Evolutionary conservation across 2,888 invertebrate genomes (phyloP), one percentile per base, ranked within the genome.

Genomic region (Gymnosoma rotundatum): DNA sequence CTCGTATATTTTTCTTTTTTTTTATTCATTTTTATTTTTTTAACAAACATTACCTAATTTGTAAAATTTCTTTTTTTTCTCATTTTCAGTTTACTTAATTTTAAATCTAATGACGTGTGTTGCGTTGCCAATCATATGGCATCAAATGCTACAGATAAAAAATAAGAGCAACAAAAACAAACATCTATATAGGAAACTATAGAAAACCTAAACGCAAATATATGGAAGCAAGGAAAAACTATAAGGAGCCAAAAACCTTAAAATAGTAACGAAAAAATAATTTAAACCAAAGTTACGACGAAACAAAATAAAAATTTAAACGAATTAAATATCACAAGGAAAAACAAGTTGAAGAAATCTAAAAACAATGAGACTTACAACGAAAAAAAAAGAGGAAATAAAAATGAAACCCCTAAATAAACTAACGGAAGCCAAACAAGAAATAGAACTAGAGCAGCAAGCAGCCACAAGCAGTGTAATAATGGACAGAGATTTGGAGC

Each of bases 341-440:
- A 32, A 32, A 32, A 32, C 25, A 32, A 32, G 5, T 5, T 32
- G 14, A 42, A 54, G 25, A 74, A 42, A 56, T 32, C 25, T 8
- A 60, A 64, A 54, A 73, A 84, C 66, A 72, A 85, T 85, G 85
- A 85, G 85, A 79, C 72, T 69, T 45, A 79, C 83, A 83, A 84
- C 84, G 78, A 81, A 81, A 84, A 70, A 81, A 84, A 81, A 84
- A 75, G 60, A 70, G 81, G 74, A 81, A 50, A 56, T 70, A n/a
- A 60, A 72, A 56, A 58, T 18, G 20, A 60, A 72, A 52, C 6
- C 18, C 12, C 10, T 56, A 61, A 54, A 74, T 25, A 61, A 66
- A 50, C 45, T 61, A 73, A 73, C 8, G 58, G 54, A 52, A 60
- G 36, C 21, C 73, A 21, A 20, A 66, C 52, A 72, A 66, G 38